These are phyloP conservation scores for Pandemis cinnamomeana DNA, from an alignment of 2,888 invertebrate species.

Conservation along the genomic window DNA sequence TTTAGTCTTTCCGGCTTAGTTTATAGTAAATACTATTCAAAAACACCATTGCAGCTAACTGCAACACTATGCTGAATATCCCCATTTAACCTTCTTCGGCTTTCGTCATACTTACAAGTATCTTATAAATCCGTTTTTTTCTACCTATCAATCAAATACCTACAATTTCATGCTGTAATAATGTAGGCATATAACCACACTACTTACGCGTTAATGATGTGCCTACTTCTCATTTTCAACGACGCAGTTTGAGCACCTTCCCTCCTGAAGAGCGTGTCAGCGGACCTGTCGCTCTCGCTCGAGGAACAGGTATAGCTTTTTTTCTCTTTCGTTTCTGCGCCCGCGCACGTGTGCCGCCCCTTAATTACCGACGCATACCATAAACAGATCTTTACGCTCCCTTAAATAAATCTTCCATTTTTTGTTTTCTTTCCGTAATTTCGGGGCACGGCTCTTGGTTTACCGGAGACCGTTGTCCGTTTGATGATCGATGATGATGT, in stretches of 20 bases:
- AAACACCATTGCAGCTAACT: too few relatives aligned
- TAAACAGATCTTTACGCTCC: slow-evolving; percentile 85
- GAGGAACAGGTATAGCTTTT: slow-evolving; percentile 77
- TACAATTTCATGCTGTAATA: too few relatives aligned
- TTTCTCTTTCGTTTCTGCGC: slow-evolving; percentile 79
- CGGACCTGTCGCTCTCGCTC: slow-evolving; percentile 79
- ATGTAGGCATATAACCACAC: too few relatives aligned
- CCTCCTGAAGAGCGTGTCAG: slow-evolving; percentile 74
- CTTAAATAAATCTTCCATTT: slow-evolving; percentile 83
- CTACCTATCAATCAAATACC: too few relatives aligned
- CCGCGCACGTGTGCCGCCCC: slow-evolving; percentile 82
- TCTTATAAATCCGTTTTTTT: too few relatives aligned
- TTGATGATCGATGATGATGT: slow-evolving; percentile 77
- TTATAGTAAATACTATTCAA: too few relatives aligned
- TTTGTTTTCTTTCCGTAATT: slow-evolving; percentile 81
- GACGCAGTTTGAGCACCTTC: slow-evolving; percentile 65
- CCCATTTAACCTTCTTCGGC: too few relatives aligned
- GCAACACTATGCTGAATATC: too few relatives aligned
- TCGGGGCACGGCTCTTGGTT: slow-evolving; percentile 74
- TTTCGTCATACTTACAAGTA: too few relatives aligned
- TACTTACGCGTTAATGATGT: too few relatives aligned
- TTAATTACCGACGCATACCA: slow-evolving; percentile 85
- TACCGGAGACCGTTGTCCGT: slow-evolving; percentile 60
- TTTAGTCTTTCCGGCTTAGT: too few relatives aligned
- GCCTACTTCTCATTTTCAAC: neutral